Evolutionary conservation across 2,888 invertebrate species (phyloP).

Genomic region (Eremobia ochroleuca): DNA sequence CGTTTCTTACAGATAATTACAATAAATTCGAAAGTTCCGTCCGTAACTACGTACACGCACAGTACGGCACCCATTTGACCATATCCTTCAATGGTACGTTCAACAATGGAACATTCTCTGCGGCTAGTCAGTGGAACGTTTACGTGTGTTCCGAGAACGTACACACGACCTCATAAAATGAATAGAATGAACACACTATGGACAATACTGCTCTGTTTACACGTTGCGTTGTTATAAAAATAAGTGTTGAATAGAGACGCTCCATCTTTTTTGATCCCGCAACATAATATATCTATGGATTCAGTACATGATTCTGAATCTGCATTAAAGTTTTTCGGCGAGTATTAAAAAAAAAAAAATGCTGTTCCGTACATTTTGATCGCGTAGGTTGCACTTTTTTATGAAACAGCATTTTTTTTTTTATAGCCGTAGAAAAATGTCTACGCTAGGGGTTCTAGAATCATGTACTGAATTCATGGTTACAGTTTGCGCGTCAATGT

Average conservation of each 20-base stretch:
- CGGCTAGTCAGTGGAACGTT: slow-evolving; percentile 69
- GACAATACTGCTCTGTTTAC: slow-evolving; percentile 18
- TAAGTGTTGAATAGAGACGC: background rate
- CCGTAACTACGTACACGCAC: slow-evolving; percentile 43
- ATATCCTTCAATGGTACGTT: slow-evolving; percentile 66
- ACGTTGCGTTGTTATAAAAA: background rate
- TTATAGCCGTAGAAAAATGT: too few species aligned
- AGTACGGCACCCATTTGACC: slow-evolving; percentile 67
- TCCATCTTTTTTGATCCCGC: background rate
- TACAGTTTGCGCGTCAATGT: too few species aligned
- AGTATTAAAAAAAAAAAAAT: too few species aligned
- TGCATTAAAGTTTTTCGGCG: background rate
- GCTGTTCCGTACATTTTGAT: too few species aligned
- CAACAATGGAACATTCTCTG: slow-evolving; percentile 74
- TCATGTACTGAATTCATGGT: too few species aligned
- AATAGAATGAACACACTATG: slow-evolving; percentile 13
- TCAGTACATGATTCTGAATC: too few species aligned
- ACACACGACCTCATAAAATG: slow-evolving; percentile 36
- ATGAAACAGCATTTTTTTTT: too few species aligned
- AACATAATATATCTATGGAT: too few species aligned
- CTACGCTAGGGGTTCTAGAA: too few species aligned
- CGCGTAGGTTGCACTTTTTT: too few species aligned
- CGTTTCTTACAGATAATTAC: slow-evolving; percentile 13
- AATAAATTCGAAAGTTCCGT: slow-evolving; percentile 50
- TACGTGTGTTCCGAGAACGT: slow-evolving; percentile 42